Conservation (phyloP, 2,113 vertebrate species). For the Bolborhynchus lineola region DNA sequence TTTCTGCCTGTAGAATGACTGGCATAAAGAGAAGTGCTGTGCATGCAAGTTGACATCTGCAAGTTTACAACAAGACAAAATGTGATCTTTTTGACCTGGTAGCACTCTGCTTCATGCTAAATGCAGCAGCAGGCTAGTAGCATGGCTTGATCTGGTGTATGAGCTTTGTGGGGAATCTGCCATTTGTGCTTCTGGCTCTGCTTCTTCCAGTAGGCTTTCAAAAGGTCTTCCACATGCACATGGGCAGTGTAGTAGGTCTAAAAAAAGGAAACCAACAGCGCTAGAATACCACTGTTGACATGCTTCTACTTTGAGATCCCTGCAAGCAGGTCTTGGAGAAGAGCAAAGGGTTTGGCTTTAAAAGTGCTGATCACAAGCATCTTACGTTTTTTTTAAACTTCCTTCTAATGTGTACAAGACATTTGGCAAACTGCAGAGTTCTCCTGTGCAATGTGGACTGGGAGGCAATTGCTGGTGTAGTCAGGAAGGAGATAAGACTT, state of each 20-base stretch:
- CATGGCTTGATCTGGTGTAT: not conserved
- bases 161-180: not conserved
- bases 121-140: not conserved
- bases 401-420: not conserved
- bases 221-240: not conserved
- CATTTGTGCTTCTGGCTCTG: not conserved
- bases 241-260: rapidly evolving
- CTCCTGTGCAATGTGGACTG: not conserved
- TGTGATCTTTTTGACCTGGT: not conserved
- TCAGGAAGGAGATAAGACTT: not conserved
- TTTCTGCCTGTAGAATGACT: not conserved
- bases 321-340: not conserved
- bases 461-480: not conserved
- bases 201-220: not conserved
- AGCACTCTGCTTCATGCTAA: not conserved
- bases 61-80: not conserved
- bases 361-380: not conserved
- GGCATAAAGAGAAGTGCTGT: not conserved
- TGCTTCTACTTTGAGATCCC: not conserved
- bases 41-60: not conserved
- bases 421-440: not conserved
- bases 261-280: rapidly evolving
- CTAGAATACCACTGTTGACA: not conserved
- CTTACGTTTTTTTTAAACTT: not conserved
- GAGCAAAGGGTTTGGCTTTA: not conserved